Conservation (phyloP, 2,888 invertebrate genomes). For the Peribatodes rhomboidaria region DNA sequence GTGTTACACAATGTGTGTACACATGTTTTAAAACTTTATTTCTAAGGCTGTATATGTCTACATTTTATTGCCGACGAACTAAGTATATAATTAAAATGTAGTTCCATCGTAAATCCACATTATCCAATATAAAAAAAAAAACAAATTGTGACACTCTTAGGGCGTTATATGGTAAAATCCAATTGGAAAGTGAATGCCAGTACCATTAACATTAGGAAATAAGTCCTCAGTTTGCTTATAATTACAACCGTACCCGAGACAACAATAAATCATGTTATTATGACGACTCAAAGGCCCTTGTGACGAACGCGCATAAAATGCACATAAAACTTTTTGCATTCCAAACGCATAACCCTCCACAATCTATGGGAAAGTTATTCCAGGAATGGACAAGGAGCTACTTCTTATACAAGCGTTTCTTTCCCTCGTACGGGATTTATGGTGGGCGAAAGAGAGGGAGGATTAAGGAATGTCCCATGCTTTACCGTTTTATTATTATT, state of each 20-base stretch:
- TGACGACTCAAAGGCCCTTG: constrained; percentile 15
- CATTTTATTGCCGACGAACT: no score
- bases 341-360: constrained; percentile 53
- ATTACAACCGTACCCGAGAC: background rate
- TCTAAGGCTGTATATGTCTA: no score
- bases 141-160: no score
- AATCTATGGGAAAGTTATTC: constrained; percentile 85
- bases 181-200: no score
- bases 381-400: constrained; percentile 81
- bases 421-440: constrained; percentile 42
- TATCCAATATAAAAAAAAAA: no score
- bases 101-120: no score
- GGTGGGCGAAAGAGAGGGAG: constrained; percentile 51
- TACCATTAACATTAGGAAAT: no score
- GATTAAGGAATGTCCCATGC: constrained; percentile 74
- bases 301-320: constrained; percentile 44
- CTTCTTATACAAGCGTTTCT: constrained; percentile 61
- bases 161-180: no score
- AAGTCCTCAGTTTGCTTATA: background rate
- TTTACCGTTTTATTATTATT: constrained; percentile 77
- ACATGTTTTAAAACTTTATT: no score
- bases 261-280: constrained; percentile 25
- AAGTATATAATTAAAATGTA: no score
- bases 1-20: no score
- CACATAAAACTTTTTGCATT: constrained; percentile 49